These are phyloP conservation scores for Aporophyla lueneburgensis DNA, from an alignment of 2,888 invertebrate genomes.

Conservation along the genomic window DNA sequence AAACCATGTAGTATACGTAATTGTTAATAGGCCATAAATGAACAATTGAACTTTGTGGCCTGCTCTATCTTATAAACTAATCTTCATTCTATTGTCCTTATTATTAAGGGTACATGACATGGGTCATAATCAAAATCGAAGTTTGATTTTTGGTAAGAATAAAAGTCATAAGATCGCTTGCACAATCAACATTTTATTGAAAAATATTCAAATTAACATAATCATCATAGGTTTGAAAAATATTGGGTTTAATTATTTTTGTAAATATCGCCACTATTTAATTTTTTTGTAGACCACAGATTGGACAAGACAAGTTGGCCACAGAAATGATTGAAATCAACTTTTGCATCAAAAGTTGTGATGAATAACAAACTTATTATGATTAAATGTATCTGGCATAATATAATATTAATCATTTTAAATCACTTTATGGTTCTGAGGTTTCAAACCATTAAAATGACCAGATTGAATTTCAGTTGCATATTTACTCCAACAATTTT, in stretches of 20 bases:
- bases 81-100: too few species aligned
- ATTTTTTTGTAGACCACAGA: background rate
- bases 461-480: too few species aligned
- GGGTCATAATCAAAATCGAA: background rate
- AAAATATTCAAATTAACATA: background rate
- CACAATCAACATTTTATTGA: background rate
- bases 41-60: too few species aligned
- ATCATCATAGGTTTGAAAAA: background rate
- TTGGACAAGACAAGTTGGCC: background rate
- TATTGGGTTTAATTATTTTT: background rate
- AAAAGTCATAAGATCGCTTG: background rate
- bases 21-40: too few species aligned
- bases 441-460: too few species aligned
- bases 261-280: background rate
- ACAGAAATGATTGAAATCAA: background rate
- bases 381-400: background rate
- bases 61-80: too few species aligned
- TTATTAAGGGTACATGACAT: too few species aligned
- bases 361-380: background rate
- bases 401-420: background rate
- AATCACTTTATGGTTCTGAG: too few species aligned
- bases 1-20: background rate
- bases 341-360: background rate
- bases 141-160: background rate
- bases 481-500: too few species aligned